Percentiles rank a stretch among this genome's conserved stretches.
phyloP scores from a whole-genome alignment of 2,113 vertebrate species.

The Oryzias melastigma region DNA sequence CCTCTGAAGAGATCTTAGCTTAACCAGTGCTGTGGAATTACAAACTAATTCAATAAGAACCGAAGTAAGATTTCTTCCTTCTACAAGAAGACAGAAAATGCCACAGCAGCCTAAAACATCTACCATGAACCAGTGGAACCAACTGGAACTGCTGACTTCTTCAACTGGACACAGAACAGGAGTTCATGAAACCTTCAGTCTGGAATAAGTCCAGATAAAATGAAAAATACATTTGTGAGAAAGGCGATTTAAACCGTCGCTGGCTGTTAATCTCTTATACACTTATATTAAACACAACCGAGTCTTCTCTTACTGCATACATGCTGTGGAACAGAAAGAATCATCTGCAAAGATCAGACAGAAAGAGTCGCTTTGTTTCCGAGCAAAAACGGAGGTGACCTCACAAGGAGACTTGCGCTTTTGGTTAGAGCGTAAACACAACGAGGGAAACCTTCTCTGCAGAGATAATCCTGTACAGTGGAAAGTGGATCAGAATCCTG shows the following conservation, averaged over 20 bases:
- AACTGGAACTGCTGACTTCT: too few relatives aligned
- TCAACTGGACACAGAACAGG: conserved; percentile 3
- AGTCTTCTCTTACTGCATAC: conserved; percentile 26
- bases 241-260: conserved; percentile 21
- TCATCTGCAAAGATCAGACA: not conserved
- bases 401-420: too few relatives aligned
- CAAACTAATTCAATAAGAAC: not conserved
- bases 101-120: too few relatives aligned
- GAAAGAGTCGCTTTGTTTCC: too few relatives aligned
- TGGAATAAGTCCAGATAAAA: conserved; percentile 28
- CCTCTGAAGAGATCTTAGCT: too few relatives aligned
- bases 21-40: not conserved
- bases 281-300: not conserved
- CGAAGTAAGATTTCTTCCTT: not conserved
- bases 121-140: not conserved
- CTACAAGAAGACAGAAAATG: not conserved
- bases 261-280: conserved; percentile 27
- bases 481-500: too few relatives aligned
- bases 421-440: too few relatives aligned
- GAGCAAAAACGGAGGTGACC: too few relatives aligned
- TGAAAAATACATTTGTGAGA: conserved; percentile 22
- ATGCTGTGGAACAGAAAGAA: conserved; percentile 4
- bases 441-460: too few relatives aligned
- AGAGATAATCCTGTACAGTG: too few relatives aligned
- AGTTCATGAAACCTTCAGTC: conserved; percentile 43